Conservation (phyloP, 2,113 vertebrate species). For the Sapajus apella region DNA sequence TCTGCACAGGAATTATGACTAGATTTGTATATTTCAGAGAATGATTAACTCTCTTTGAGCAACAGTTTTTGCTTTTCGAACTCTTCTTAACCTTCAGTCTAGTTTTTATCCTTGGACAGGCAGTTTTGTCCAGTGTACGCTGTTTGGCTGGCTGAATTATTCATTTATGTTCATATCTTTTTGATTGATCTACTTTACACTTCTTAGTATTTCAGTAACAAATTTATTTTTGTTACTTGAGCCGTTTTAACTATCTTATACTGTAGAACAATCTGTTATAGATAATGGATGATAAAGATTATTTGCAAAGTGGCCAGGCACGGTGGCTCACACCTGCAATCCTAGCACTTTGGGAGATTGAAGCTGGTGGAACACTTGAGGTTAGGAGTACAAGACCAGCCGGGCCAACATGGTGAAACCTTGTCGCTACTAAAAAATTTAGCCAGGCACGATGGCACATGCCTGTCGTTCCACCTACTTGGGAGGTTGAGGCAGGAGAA, state of each 20-base stretch:
- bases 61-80: not conserved
- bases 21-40: constrained; percentile 13
- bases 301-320: not conserved
- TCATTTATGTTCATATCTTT: not conserved
- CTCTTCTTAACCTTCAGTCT: not conserved
- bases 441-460: too few species aligned
- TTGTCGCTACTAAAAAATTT: too few species aligned
- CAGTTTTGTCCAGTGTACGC: not conserved
- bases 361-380: too few species aligned
- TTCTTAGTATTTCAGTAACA: constrained; percentile 28
- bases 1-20: not conserved
- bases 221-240: constrained; percentile 23
- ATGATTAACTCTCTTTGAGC: not conserved
- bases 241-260: not conserved
- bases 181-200: not conserved
- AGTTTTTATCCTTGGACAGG: not conserved
- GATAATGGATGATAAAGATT: not conserved
- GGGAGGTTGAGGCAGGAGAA: too few species aligned
- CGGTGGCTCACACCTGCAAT: too few species aligned
- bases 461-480: too few species aligned
- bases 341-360: too few species aligned
- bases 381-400: too few species aligned
- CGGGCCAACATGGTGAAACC: too few species aligned
- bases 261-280: not conserved
- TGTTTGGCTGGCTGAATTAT: not conserved